Evolutionary conservation across 1,140 invertebrate species (phyloP).

Genomic region (Cyclargus thomasi): DNA sequence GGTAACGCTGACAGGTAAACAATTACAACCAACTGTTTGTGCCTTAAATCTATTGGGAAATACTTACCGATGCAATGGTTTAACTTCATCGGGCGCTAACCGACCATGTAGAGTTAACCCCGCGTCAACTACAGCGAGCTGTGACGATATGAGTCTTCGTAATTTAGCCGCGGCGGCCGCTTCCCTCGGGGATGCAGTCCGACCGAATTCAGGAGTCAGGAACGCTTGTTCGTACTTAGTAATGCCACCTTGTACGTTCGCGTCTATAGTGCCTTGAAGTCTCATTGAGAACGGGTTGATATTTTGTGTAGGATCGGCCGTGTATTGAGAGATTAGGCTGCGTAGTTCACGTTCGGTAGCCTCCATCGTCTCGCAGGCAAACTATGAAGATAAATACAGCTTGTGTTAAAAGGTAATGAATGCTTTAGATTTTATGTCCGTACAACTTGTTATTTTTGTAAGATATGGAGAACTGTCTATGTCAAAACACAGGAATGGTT

Average conservation of each 20-base stretch:
- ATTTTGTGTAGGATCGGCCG: conserved; percentile 85
- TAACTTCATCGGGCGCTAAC: conserved; percentile 87
- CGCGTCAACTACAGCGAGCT: conserved; percentile 86
- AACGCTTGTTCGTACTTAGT: conserved; percentile 96
- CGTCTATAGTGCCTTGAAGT: conserved; percentile 94
- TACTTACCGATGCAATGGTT: conserved; percentile 85
- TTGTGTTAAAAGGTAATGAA: too few species aligned
- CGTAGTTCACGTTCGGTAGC: conserved; percentile 89
- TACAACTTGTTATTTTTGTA: too few species aligned
- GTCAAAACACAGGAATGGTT: too few species aligned
- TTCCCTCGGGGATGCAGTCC: conserved; percentile 77
- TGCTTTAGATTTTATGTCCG: too few species aligned
- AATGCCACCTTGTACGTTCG: conserved; percentile 96
- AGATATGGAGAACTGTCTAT: too few species aligned
- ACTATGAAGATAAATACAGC: conserved; percentile 68
- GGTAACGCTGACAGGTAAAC: too few species aligned
- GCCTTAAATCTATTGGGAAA: too few species aligned
- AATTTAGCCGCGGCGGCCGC: conserved; percentile 85
- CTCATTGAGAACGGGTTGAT: conserved; percentile 95
- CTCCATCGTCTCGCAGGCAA: conserved; percentile 95
- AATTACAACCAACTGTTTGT: too few species aligned
- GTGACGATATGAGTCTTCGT: conserved; percentile 84
- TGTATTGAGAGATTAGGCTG: conserved; percentile 85
- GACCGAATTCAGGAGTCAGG: conserved; percentile 85
- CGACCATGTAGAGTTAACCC: conserved; percentile 88